phyloP scores from a whole-genome alignment of 2,113 vertebrate species.

The Bubo scandiacus region DNA sequence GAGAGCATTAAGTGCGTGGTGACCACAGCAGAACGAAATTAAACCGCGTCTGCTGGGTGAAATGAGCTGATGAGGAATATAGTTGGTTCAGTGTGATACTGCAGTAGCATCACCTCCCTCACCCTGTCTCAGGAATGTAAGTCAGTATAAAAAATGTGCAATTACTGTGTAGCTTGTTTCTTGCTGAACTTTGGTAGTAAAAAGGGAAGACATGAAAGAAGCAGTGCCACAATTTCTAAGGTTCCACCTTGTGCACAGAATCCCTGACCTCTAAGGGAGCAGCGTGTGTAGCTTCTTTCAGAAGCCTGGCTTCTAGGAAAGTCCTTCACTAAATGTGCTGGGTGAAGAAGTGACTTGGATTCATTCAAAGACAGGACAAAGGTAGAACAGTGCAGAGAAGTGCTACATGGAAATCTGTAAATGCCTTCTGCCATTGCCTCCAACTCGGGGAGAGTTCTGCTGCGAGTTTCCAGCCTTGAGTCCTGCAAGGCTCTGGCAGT shows the following conservation, averaged over 20 bases:
- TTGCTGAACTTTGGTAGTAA: neutral
- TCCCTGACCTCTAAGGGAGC: neutral
- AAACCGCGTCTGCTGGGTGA: neutral
- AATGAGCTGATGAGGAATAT: neutral
- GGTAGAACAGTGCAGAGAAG: neutral
- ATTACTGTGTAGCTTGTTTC: neutral
- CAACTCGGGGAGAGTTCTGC: neutral
- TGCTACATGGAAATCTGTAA: rapidly evolving
- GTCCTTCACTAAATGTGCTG: neutral
- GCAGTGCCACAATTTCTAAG: rapidly evolving
- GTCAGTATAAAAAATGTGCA: neutral
- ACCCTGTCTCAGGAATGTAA: neutral
- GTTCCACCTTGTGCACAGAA: rapidly evolving
- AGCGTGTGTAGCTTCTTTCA: rapidly evolving
- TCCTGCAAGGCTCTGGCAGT: rapidly evolving
- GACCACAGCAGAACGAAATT: rapidly evolving
- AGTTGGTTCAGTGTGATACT: neutral
- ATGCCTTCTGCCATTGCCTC: neutral
- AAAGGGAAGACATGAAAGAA: neutral
- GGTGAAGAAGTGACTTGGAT: neutral
- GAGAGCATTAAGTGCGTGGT: neutral
- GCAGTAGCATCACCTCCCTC: neutral
- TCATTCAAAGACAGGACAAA: neutral
- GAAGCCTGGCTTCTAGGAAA: neutral
- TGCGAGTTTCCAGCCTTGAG: rapidly evolving